Evolutionary conservation across 2,113 vertebrate genomes (phyloP), one percentile per base, ranked within the genome.

Genomic region (Amphilophus citrinellus): DNA sequence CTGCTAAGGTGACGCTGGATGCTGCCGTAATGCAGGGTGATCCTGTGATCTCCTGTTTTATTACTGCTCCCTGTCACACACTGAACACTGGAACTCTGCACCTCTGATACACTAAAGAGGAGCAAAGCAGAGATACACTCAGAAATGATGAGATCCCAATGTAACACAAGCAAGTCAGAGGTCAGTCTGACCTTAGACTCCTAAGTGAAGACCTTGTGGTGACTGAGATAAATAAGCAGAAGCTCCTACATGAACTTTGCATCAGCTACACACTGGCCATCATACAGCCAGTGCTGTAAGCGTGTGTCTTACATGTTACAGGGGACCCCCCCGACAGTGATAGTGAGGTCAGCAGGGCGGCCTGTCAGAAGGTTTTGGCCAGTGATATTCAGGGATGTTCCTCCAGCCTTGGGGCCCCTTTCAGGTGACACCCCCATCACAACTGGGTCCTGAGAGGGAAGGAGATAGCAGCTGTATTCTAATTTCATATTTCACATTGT

Each of bases 351-450:
- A 53, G 93, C 95, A n/a, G 95, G 91, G 22, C 93, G 96, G 4
- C 98, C 98, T 0, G 98, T 99, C 87, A 97, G 94, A 73, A 99
- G 96, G 89, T 97, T 97, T n/a, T 93, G 94, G 63, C 98, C 98
- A 0, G 87, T 95, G 89, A 99, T 95, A 1, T 96, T 98, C 17
- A 99, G 96, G 53, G 86, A 92, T 6, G 98, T 99, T 61, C 98
- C 98, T 35, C 98, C 98, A 0, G 98, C 98, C 91, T 96, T 97
- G 59, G 98, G 98, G 3, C 98, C 98, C 15, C 93, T 96, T 75
- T 94, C 91, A 4, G 98, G 98, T 76, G 95, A 95, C 79, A 99
- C 94, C 9, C 95, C 96, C 80, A 95, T 96, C 92, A 99, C 94
- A 89, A 96, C 94, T 0, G 98, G 98, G 84, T 98, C 96, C 98